Conservation (phyloP, 2,888 invertebrate species). For the Entomobrya proxima region DNA sequence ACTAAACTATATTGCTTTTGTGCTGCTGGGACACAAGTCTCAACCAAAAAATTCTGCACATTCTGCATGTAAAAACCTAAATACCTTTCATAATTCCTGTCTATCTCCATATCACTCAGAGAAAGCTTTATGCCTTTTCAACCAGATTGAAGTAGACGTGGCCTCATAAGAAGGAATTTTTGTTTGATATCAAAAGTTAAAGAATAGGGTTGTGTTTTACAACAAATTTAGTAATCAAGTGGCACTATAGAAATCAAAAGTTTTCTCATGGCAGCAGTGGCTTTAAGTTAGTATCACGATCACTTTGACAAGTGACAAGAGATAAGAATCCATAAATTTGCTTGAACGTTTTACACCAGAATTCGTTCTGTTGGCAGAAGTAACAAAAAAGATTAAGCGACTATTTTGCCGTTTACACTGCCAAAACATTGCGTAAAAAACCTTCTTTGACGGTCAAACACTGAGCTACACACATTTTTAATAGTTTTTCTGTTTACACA, state of each 20-base stretch:
- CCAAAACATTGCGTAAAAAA: constrained; percentile 21
- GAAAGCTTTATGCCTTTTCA: too few species aligned
- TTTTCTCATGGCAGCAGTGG: background rate
- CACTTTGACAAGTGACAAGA: background rate
- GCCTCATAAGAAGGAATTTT: background rate
- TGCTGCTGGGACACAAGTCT: too few species aligned
- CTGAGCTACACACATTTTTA: background rate
- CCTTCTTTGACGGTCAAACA: background rate
- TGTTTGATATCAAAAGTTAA: too few species aligned
- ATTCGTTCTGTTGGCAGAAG: background rate
- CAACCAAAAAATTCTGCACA: too few species aligned
- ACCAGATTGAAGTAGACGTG: too few species aligned
- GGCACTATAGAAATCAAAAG: background rate
- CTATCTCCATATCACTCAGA: too few species aligned
- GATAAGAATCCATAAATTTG: background rate
- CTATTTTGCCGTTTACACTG: background rate
- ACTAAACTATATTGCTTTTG: background rate
- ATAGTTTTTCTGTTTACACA: background rate
- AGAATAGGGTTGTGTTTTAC: too few species aligned
- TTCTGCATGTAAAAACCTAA: too few species aligned
- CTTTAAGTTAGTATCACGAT: background rate
- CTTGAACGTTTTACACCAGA: background rate
- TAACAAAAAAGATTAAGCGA: background rate
- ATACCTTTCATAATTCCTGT: too few species aligned
- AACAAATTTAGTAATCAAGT: background rate